Evolutionary conservation across 2,888 invertebrate genomes (phyloP).

Genomic region (Piscicola geometra): DNA sequence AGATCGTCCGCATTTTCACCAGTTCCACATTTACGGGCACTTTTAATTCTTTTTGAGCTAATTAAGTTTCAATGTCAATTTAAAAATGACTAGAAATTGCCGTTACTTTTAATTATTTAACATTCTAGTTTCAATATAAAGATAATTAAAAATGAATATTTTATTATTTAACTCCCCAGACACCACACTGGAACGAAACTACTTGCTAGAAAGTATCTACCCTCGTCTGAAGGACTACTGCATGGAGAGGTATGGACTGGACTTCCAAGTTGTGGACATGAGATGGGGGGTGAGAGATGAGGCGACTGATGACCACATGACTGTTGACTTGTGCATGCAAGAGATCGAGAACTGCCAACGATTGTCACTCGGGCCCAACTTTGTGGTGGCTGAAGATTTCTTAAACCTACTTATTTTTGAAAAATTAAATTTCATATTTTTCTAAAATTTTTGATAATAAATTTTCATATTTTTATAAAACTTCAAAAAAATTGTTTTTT

Average conservation of each 20-base stretch:
- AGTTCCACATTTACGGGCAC: slow-evolving; percentile 95
- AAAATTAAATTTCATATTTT: slow-evolving; percentile 2
- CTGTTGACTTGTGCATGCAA: slow-evolving; percentile 92
- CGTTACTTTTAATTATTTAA: too few species aligned
- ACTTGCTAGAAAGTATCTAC: slow-evolving; percentile 94
- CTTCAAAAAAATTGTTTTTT: not conserved
- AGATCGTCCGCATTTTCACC: slow-evolving; percentile 95
- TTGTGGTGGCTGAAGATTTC: slow-evolving; percentile 16
- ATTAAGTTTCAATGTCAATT: too few species aligned
- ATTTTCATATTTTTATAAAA: slow-evolving; percentile 1
- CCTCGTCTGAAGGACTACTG: slow-evolving; percentile 94
- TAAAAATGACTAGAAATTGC: too few species aligned
- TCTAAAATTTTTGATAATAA: not conserved
- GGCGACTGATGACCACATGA: slow-evolving; percentile 98
- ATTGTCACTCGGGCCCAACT: slow-evolving; percentile 37
- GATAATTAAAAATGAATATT: not conserved
- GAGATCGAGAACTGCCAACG: slow-evolving; percentile 96
- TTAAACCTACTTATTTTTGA: too few species aligned
- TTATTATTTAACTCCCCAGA: slow-evolving; percentile 61
- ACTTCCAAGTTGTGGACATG: slow-evolving; percentile 99
- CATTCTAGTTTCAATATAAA: not conserved
- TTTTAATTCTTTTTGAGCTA: not conserved
- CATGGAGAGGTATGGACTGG: slow-evolving; percentile 89
- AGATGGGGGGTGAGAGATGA: slow-evolving; percentile 96
- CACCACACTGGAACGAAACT: slow-evolving; percentile 93